These are phyloP conservation scores for Rhynchotus rufescens DNA, from an alignment of 2,797 vertebrate species.

Conservation along the genomic window DNA sequence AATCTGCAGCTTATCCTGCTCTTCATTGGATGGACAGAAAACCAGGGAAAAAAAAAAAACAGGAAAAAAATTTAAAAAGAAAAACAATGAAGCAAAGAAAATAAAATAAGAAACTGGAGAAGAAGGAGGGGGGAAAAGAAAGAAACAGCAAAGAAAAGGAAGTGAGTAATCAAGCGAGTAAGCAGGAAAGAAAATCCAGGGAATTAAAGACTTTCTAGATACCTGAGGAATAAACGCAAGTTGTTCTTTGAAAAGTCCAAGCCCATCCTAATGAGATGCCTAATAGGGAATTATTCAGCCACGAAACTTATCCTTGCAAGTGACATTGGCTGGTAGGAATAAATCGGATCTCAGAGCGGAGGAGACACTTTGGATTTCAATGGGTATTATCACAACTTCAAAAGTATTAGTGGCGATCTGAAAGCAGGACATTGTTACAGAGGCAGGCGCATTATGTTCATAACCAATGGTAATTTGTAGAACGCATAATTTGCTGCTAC, in stretches of 20 bases:
- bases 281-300: conserved; percentile 34
- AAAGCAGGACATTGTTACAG: conserved; percentile 29
- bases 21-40: background rate
- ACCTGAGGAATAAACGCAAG: background rate
- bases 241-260: background rate
- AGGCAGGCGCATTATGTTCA: conserved; percentile 44
- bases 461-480: conserved; percentile 50
- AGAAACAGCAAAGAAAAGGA: accelerated
- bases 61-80: accelerated
- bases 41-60: background rate
- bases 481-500: conserved; percentile 36
- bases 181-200: background rate
- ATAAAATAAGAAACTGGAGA: background rate
- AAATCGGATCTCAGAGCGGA: conserved; percentile 8
- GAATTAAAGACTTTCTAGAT: background rate
- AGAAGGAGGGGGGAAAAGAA: too few relatives aligned
- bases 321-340: conserved; percentile 31
- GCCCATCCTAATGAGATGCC: conserved; percentile 47
- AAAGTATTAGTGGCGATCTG: background rate
- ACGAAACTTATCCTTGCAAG: conserved; percentile 12
- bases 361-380: background rate
- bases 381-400: background rate
- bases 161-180: background rate
- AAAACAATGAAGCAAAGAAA: background rate
- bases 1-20: background rate